Percentiles rank a stretch among this genome's conserved stretches.
Evolutionary conservation across 1,140 invertebrate species (phyloP).

Genomic region (Reticulitermes speratus): DNA sequence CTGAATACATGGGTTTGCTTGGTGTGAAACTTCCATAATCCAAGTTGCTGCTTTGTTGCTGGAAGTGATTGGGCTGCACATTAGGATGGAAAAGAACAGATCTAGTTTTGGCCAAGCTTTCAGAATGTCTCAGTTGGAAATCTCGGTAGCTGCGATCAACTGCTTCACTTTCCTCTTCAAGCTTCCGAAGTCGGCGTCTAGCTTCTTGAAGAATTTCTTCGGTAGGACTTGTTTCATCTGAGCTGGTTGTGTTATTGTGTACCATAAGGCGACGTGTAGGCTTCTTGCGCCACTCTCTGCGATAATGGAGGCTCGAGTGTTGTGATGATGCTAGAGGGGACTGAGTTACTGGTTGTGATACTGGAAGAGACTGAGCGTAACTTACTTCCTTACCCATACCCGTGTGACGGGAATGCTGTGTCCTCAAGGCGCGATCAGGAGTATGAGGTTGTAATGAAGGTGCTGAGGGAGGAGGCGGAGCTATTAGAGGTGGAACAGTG

Average conservation of each 20-base stretch:
- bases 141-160: slow-evolving; percentile 41
- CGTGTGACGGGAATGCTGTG: background rate
- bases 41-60: background rate
- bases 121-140: slow-evolving; percentile 34
- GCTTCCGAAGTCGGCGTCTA: slow-evolving; percentile 40
- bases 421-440: background rate
- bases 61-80: background rate
- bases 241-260: background rate
- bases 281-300: slow-evolving; percentile 7
- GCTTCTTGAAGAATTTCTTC: slow-evolving; percentile 44
- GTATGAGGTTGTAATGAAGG: slow-evolving; percentile 27
- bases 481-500: slow-evolving; percentile 36
- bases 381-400: slow-evolving; percentile 19
- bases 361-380: background rate
- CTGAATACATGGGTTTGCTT: background rate
- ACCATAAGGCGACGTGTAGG: slow-evolving; percentile 21
- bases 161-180: slow-evolving; percentile 45
- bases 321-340: background rate
- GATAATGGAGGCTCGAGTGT: background rate
- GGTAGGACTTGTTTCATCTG: slow-evolving; percentile 37
- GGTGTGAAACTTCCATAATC: background rate
- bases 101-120: background rate
- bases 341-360: background rate
- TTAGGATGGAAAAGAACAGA: background rate
- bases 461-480: slow-evolving; percentile 37